Evolutionary conservation across 2,113 vertebrate species (phyloP), one percentile per base, ranked within the genome.

Genomic region (Aphyosemion australe): DNA sequence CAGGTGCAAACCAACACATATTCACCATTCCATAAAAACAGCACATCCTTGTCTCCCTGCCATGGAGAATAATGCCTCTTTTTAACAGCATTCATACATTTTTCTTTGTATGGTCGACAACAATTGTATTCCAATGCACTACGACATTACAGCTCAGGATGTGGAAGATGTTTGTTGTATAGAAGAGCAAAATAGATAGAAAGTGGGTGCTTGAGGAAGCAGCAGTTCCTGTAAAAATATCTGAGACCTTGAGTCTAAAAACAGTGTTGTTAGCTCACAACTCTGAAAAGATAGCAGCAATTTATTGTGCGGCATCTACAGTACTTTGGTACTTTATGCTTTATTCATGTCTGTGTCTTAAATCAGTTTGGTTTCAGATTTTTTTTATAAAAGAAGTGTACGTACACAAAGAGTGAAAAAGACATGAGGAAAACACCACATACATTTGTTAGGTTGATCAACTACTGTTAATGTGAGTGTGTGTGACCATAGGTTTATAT

Each of bases 161-260:
- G 68, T 42, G 20, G 43, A 72, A 0, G 2, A n/a, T 20, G 21
- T n/a, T 52, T 52, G 6, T 60, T 39, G 56, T 50, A 39, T 7
- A 43, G 49, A 21, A 13, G 32, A 31, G 26, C 16, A 73, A 72
- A 68, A 65, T 47, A n/a, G 61, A 72, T 54, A 70, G 57, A 71
- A 78, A 80, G 65, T 26, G 10, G 32, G 18, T 1, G 32, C 54
- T 77, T 69, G 20, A 74, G 43, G 15, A 53, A 77, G 58, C 37
- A n/a, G 10, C 18, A 7, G 9, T 37, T 7, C 2, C 34, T 13
- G 54, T 14, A 64, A 69, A 48, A 65, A 72, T 50, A 53, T 53
- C 21, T 1, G 15, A 65, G 64, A 69, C 71, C 64, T 83, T 76
- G 51, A 72, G 52, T 46, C 63, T 12, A 61, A 68, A 13, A 72